phyloP scores from a whole-genome alignment of 23 tunicate genomes.

The Halocynthia roretzi region DNA sequence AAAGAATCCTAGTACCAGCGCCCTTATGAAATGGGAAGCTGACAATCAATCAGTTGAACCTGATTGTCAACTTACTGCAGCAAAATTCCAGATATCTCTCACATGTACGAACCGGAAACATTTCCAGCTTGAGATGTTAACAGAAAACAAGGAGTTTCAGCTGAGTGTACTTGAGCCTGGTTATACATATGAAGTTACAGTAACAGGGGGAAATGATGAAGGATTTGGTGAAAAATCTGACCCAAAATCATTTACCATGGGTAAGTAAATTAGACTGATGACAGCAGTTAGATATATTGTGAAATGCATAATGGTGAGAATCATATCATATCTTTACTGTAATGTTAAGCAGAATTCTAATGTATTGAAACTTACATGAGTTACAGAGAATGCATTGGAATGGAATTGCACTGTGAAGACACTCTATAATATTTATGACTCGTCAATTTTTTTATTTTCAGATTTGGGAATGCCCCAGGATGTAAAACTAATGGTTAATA shows the following conservation, averaged over 20 bases:
- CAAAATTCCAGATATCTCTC: not conserved
- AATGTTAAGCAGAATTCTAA: no score
- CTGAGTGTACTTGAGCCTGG: not conserved
- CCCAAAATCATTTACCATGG: not conserved
- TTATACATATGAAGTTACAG: not conserved
- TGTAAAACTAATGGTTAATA: not conserved
- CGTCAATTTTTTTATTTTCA: not conserved
- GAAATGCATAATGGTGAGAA: no score
- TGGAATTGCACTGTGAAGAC: no score
- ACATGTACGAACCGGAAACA: not conserved
- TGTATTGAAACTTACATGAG: no score
- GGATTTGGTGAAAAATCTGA: slow-evolving; percentile 5
- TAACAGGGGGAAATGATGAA: not conserved
- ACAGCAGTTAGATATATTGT: no score
- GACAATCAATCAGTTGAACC: not conserved
- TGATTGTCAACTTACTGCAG: not conserved
- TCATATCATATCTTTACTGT: no score
- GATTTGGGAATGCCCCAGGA: not conserved
- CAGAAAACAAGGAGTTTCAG: no score
- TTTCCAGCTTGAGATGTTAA: not conserved
- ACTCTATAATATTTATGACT: no score
- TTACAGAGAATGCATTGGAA: no score
- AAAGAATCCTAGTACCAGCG: not conserved
- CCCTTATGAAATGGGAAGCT: not conserved
- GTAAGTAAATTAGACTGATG: not conserved